Base-by-base conservation (phyloP, 2,113 vertebrate genomes). In the Notarius quadriscutis region DNA sequence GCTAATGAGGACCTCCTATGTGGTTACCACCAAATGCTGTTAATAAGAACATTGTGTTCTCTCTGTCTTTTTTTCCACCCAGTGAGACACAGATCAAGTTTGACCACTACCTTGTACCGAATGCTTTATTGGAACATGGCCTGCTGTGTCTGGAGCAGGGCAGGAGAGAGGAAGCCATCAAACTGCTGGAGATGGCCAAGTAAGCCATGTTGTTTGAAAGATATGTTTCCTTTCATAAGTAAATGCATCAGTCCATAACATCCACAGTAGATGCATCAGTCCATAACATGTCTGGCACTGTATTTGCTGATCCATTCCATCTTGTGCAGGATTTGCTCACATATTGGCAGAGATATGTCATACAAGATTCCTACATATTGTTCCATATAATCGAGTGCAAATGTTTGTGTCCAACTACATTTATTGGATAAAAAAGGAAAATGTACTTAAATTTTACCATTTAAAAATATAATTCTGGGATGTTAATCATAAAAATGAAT, bases 11-110 rank as follows among this genome's bases (percentile, higher is more conserved):
- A 20, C 84, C 77, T 71, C 30, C 12, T 87, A 53, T 74, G n/a
- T 22, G 11, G 9, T 80, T 86, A 34, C 62, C n/a, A 82, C 22
- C 4, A 75, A 62, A 34, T 12, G 2, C 18, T 53, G 7, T 69
- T 79, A 83, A 41, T 88, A 57, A 60, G 22, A 77, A 81, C 34
- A 18, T 57, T 63, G 62, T 74, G 12, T 58, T 77, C 57, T 34
- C n/a, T n/a, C 58, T 51, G 86, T 78, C 80, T 89, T 92, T 58
- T 88, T 83, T 90, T 92, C 88, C 81, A n/a, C 90, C 57, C 94
- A 99, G 97, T 94, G 97, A 98, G 91, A 95, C 95, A 92, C 97
- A 97, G 94, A 98, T 99, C 91, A 99, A 98, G 92, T 99, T 97
- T 75, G 97, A 99, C 91, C 97, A 99, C 92, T 99, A 99, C 92